Evolutionary conservation across 2,888 invertebrate genomes (phyloP), one percentile per base, ranked within the genome.

Genomic region (Blastobasis adustella): DNA sequence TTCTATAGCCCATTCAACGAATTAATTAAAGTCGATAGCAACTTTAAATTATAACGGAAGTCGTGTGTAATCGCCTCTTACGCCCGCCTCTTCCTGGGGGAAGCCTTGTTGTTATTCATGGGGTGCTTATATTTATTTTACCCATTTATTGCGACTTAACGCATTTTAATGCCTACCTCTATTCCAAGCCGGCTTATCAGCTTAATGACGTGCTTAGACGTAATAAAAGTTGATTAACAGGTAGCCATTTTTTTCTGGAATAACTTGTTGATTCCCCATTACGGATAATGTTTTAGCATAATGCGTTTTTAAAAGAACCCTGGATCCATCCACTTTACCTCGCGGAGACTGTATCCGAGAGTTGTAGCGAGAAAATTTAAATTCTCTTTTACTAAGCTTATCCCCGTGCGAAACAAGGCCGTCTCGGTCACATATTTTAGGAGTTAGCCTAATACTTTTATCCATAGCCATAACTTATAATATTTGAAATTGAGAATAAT

Each of bases 1-100:
- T 23, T 23, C 23, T 23, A 23, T 23, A 23, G 23, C 23, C 23
- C 23, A 23, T 23, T 23, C 7, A 45, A 10, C 1, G 1, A 7
- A 62, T 58, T 58, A 62, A 69, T 58, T 65, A 56, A 58, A 37
- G 40, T 64, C 65, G 62, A 65, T 23, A 23, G 65, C 61, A 62
- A 68, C 64, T 62, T 66, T 60, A 66, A 67, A 71, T 70, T 67
- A 70, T 67, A 73, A 64, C 73, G 78, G 77, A 79, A 73, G 71
- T 74, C 54, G 54, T 55, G 60, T 65, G 64, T 70, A 71, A 75
- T 66, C 63, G 67, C 59, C 66, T 67, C 52, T 65, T 62, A 59
- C 53, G 59, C 58, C 63, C 61, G 66, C 64, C 76, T 79, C 74
- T 78, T 71, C 71, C 49, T 50, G 54, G 64, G 69, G 69, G 71